These are phyloP conservation scores for Triplophysa bombifrons DNA, from an alignment of 2,797 vertebrate genomes.

Conservation along the genomic window DNA sequence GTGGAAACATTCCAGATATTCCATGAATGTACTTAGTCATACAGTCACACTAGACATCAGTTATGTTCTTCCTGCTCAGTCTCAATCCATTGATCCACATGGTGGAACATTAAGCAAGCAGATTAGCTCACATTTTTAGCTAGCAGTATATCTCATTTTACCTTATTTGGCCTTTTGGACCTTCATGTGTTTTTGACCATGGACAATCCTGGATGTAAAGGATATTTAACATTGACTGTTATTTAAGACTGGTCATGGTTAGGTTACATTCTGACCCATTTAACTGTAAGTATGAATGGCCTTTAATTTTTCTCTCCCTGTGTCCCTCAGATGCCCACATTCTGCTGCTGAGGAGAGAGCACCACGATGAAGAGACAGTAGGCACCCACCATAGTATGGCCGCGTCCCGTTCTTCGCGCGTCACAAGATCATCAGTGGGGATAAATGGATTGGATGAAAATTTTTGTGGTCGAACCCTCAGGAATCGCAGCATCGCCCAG, in stretches of 20 bases:
- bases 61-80: not conserved
- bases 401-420: constrained; percentile 98
- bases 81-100: not conserved
- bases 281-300: not conserved
- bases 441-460: constrained; percentile 99
- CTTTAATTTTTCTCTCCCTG: constrained; percentile 53
- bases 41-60: not conserved
- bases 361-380: constrained; percentile 93
- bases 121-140: not conserved
- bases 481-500: constrained; percentile 98
- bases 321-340: constrained; percentile 71
- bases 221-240: not conserved
- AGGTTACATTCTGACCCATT: not conserved
- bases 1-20: not conserved
- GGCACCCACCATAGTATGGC: constrained; percentile 98
- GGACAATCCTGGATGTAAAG: not conserved
- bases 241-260: not conserved
- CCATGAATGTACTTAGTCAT: not conserved
- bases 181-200: not conserved
- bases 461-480: constrained; percentile 98
- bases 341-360: constrained; percentile 88
- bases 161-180: not conserved
- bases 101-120: not conserved
- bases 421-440: constrained; percentile 99
- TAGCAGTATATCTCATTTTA: not conserved